Evolutionary conservation across 2,888 invertebrate species (phyloP), one percentile per base, ranked within the genome.

Genomic region (Caenorhabditis afra): DNA sequence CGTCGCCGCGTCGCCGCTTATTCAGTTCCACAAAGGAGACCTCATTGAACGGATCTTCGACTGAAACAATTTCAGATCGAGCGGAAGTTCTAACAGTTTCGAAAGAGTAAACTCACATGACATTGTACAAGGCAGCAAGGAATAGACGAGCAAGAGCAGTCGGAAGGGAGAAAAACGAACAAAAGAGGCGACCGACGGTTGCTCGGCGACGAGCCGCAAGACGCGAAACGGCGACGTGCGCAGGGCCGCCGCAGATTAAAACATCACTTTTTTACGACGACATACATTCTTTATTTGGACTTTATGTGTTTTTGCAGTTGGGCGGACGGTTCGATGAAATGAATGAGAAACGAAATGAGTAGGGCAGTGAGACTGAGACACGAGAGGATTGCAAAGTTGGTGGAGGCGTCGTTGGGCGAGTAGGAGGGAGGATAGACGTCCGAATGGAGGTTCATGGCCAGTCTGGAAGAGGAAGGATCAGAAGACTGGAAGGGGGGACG

Each of bases 11-110:
- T 35, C 84, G 77, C 37, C 81, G 37, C 49, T 86, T 87, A 73
- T 87, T 87, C 66, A 87, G 52, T 62, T 87, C 85, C 45, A 87
- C 76, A 58, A 85, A 87, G 4, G 85, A 86, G 29, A 87, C 55
- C 55, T 82, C 65, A 52, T 86, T 84, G 80, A 82, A 86, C 49
- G 83, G 84, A 45, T 87, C 87, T 41, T 85, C 50, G 44, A 61
- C 50, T 47, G 49, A 53, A 61, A 37, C 29, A 68, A 59, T 11
- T 5, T 16, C 20, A 16, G n/a, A 29, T 55, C 37, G 29, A 29
- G 29, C n/a, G n/a, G n/a, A n/a, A n/a, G n/a, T n/a, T n/a, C n/a
- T 29, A 5, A 5, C 29, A 29, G 29, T 29, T 29, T 29, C 29
- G 29, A 29, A n/a, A 5, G 29, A 29, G 29, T 29, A 29, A 29